A percentile compares a stretch with the other conserved stretches of the same genome.
Conservation (phyloP, 1,140 invertebrate species). For the Drosophila auraria region DNA sequence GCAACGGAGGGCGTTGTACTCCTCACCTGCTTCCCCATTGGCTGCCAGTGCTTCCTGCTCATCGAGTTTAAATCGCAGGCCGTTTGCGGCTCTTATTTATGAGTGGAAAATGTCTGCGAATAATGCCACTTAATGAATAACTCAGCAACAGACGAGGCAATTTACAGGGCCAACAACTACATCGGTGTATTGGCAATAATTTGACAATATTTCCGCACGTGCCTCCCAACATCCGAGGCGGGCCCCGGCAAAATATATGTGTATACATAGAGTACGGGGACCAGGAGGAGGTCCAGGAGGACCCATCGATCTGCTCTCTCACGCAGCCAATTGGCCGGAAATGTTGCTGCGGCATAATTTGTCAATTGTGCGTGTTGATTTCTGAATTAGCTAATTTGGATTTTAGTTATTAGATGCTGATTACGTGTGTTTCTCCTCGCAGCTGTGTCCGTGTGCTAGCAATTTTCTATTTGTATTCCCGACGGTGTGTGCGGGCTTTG, state of each 20-base stretch:
- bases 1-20: slow-evolving; percentile 39
- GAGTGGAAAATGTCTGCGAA: slow-evolving; percentile 74
- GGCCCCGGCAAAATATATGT: not conserved
- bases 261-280: not conserved
- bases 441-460: slow-evolving; percentile 7
- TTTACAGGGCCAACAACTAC: slow-evolving; percentile 27
- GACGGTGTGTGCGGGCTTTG: slow-evolving; percentile 8
- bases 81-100: slow-evolving; percentile 67
- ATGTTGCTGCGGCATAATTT: slow-evolving; percentile 82
- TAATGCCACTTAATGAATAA: slow-evolving; percentile 82
- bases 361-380: slow-evolving; percentile 83
- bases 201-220: slow-evolving; percentile 73
- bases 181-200: slow-evolving; percentile 55
- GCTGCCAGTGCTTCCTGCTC: not conserved
- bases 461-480: slow-evolving; percentile 20
- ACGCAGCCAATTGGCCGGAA: slow-evolving; percentile 80
- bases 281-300: not conserved
- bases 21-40: slow-evolving; percentile 26
- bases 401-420: slow-evolving; percentile 82
- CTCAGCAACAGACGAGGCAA: slow-evolving; percentile 60
- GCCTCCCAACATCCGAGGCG: slow-evolving; percentile 28
- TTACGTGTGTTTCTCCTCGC: slow-evolving; percentile 48
- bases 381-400: slow-evolving; percentile 83
- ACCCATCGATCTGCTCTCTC: slow-evolving; percentile 35
- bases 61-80: slow-evolving; percentile 61